These are phyloP conservation scores for Toxotes jaculatrix DNA, from an alignment of 2,113 vertebrate genomes.

Conservation along the genomic window DNA sequence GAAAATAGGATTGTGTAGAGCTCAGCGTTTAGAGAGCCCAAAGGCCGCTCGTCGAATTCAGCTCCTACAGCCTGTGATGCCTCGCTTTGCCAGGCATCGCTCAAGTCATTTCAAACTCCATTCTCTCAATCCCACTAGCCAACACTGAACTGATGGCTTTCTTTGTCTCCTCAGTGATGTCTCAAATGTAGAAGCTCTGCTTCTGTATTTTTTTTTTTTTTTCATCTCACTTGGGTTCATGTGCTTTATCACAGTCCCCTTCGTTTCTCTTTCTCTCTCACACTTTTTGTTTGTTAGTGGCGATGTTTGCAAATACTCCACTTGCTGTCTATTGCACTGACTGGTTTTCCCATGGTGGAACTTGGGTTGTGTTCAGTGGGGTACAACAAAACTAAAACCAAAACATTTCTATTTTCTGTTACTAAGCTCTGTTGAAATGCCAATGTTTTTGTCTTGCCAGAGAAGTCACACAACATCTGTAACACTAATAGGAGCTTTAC, in stretches of 20 bases:
- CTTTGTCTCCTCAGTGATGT: constrained; percentile 20
- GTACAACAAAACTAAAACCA: constrained; percentile 17
- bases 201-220: not conserved
- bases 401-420: constrained; percentile 26
- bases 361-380: constrained; percentile 30
- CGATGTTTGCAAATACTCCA: constrained; percentile 21
- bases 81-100: constrained; percentile 45
- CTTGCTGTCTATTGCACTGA: constrained; percentile 4
- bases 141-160: constrained; percentile 47
- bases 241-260: constrained; percentile 29
- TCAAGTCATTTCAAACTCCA: constrained; percentile 61
- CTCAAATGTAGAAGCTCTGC: not conserved
- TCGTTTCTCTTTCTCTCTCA: constrained; percentile 36
- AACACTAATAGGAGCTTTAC: constrained; percentile 6
- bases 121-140: constrained; percentile 52
- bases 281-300: constrained; percentile 32
- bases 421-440: constrained; percentile 33
- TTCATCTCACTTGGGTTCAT: constrained; percentile 24
- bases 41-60: constrained; percentile 68
- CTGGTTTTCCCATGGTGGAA: constrained; percentile 26
- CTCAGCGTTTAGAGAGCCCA: constrained; percentile 75
- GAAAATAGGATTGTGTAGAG: constrained; percentile 79
- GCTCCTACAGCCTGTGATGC: constrained; percentile 41
- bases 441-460: constrained; percentile 22
- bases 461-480: constrained; percentile 8